Percentiles rank a stretch among this genome's conserved stretches.
Evolutionary conservation across 2,797 vertebrate genomes (phyloP).

Genomic region (Galaxias olidus): DNA sequence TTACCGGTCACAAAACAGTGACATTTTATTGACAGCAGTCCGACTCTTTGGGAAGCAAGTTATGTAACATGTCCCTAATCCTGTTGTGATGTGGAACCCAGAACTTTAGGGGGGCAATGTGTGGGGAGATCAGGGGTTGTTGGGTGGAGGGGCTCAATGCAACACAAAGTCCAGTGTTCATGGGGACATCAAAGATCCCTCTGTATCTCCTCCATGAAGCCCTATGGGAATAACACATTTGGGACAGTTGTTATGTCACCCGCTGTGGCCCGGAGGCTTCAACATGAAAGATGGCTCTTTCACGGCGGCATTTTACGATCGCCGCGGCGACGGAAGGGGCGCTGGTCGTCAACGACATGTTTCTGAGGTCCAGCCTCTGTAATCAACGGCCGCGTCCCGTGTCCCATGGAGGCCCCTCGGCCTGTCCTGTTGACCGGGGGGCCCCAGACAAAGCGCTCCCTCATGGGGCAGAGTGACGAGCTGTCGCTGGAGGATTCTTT

Average conservation of each 20-base stretch:
- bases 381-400: too few species aligned
- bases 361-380: too few species aligned
- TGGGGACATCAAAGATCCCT: constrained; percentile 72
- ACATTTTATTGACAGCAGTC: constrained; percentile 40
- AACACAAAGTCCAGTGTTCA: constrained; percentile 74
- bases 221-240: constrained; percentile 68
- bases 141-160: constrained; percentile 38
- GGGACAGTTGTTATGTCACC: constrained; percentile 71
- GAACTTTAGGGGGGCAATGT: constrained; percentile 26
- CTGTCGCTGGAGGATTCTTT: too few species aligned
- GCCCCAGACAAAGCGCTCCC: too few species aligned
- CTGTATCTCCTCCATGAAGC: constrained; percentile 60
- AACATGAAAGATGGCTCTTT: constrained; percentile 56
- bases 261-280: constrained; percentile 50
- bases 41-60: constrained; percentile 49
- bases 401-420: too few species aligned
- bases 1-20: too few species aligned
- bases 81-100: constrained; percentile 58
- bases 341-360: constrained; percentile 39
- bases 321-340: constrained; percentile 41
- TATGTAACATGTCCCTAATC: constrained; percentile 56
- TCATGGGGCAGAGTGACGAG: too few species aligned
- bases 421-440: too few species aligned
- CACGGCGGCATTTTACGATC: constrained; percentile 64
- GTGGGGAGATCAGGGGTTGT: constrained; percentile 23